Evolutionary conservation across 1,140 invertebrate species (phyloP), one percentile per base, ranked within the genome.

Genomic region (Lepidurus couesii): DNA sequence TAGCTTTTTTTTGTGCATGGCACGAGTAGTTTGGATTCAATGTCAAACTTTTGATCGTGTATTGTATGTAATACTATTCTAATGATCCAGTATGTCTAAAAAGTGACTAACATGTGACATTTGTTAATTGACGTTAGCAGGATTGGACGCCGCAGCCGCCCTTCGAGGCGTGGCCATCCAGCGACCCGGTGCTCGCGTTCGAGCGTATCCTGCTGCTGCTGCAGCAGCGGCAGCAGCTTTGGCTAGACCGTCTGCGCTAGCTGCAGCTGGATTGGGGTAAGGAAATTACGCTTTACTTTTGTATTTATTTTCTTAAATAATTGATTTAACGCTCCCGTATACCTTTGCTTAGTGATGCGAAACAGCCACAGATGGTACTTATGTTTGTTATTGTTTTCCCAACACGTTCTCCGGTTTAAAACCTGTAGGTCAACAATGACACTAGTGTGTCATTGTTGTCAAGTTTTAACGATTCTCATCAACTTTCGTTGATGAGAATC

Each of bases 151-250:
- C 88, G 91, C 90, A 82, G 90, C 91, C 83, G 91, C 87, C 79
- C 82, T 88, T 75, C 85, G 88, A 84, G 90, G 90, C 80, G 90
- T 91, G 80, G 90, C 90, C 34, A 90, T 92, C 81, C 91, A 91
- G 82, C 87, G 91, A 83, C 90, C 91, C 78, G 83, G 90, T 81
- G 89, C 90, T 45, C 84, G 88, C 85, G 81, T 90, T 83, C 87
- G 90, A 73, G 90, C 91, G 44, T 91, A 91, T 84, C 90, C 92
- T 78, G 88, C 91, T 75, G 89, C 90, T 83, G 91, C 84, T 80
- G 88, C 89, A 45, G 88, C 89, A 26, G 89, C 90, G 81, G 89
- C 90, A 73, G 90, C 90, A 80, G 90, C 90, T 83, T 87, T 93
- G 83, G 79, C 44, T 44, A 43, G 79, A 74, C 45, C 76, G 43